These are phyloP conservation scores for Drosophila saltans DNA, from an alignment of 1,140 invertebrate genomes.

Conservation along the genomic window DNA sequence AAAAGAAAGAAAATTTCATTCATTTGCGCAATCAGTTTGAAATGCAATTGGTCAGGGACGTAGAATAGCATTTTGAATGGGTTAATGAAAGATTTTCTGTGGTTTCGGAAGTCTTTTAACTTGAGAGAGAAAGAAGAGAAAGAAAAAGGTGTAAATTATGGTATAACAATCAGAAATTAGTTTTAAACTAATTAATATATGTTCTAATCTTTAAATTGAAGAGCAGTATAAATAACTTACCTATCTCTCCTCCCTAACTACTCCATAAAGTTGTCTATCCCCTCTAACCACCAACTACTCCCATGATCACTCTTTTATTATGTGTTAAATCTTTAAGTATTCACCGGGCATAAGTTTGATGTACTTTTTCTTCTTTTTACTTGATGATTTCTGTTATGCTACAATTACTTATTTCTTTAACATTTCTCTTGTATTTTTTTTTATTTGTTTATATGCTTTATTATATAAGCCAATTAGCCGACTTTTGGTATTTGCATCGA, in stretches of 20 bases:
- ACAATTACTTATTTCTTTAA: constrained; percentile 1
- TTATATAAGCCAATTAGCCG: constrained; percentile 75
- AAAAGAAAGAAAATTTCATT: constrained; percentile 3
- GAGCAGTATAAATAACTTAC: too few relatives aligned
- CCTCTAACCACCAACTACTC: background rate
- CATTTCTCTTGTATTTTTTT: background rate
- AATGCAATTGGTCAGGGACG: background rate
- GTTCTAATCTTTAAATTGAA: too few relatives aligned
- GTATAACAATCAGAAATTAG: too few relatives aligned
- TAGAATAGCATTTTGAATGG: too few relatives aligned
- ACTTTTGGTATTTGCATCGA: constrained; percentile 62
- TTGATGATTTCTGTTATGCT: constrained; percentile 1
- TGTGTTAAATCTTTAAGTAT: background rate
- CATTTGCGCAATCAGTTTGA: constrained; percentile 3
- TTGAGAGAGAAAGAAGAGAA: too few relatives aligned
- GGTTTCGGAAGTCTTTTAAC: too few relatives aligned
- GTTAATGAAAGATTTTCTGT: too few relatives aligned
- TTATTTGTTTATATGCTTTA: constrained; percentile 1
- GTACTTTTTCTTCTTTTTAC: constrained; percentile 14
- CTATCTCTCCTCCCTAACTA: too few relatives aligned
- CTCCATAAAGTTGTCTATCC: too few relatives aligned
- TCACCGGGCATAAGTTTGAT: background rate
- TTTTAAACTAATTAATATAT: too few relatives aligned
- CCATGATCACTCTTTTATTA: background rate
- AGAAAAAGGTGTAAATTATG: too few relatives aligned